A percentile compares a stretch with the other conserved stretches of the same genome.
These are phyloP conservation scores for Cirrhinus molitorella DNA, from an alignment of 2,797 vertebrate genomes.

Conservation along the genomic window DNA sequence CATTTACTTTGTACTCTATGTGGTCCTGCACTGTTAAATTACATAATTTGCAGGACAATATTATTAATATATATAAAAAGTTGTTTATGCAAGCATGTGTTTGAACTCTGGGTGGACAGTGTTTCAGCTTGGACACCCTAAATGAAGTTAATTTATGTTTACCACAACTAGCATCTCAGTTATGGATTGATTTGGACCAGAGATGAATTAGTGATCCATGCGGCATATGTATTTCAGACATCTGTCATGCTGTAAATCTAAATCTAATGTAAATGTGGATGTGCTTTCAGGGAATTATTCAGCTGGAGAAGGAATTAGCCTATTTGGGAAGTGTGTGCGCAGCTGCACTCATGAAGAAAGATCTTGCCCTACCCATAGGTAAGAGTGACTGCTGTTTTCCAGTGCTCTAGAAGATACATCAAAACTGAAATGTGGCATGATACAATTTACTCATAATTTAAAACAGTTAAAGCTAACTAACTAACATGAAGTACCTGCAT, in stretches of 20 bases:
- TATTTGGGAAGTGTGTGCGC: constrained; percentile 97
- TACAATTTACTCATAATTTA: neutral
- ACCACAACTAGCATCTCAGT: neutral
- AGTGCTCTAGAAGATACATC: neutral
- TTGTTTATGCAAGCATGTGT: neutral
- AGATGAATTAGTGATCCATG: neutral
- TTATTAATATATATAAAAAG: neutral
- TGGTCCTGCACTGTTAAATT: neutral
- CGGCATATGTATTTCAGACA: neutral
- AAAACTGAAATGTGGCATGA: neutral
- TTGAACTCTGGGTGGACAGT: neutral
- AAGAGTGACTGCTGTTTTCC: constrained; percentile 57
- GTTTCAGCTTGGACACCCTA: neutral
- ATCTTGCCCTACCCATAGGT: constrained; percentile 95
- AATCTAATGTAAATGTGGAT: neutral
- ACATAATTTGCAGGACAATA: neutral
- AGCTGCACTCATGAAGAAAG: constrained; percentile 99
- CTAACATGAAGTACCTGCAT: neutral
- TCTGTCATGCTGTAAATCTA: constrained; percentile 25
- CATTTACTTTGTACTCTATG: too few relatives aligned
- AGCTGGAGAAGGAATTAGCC: constrained; percentile 96
- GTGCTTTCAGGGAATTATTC: constrained; percentile 91
- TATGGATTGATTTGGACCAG: neutral
- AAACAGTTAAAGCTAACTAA: too few relatives aligned
- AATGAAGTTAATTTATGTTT: neutral